A percentile compares a stretch with the other conserved stretches of the same genome.
Evolutionary conservation across 1,140 invertebrate genomes (phyloP).

Genomic region (Heterodera schachtii): DNA sequence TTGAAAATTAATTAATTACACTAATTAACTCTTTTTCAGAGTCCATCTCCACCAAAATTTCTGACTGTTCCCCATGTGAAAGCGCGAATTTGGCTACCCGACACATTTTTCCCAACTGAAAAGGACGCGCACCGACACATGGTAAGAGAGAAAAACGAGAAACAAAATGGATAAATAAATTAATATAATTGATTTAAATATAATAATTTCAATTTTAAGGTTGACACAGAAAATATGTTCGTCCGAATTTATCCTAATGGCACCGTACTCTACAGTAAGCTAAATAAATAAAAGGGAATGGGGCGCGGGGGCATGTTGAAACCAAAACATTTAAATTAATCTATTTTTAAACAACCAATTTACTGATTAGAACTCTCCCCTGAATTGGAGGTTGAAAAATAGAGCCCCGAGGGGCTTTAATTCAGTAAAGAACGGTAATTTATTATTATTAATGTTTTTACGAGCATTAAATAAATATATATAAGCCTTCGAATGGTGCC

Average conservation of each 20-base stretch:
- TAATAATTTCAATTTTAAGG: conserved; percentile 11
- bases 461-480: too few relatives aligned
- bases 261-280: conserved; percentile 42
- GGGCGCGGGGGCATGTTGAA: too few relatives aligned
- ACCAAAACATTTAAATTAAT: too few relatives aligned
- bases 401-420: too few relatives aligned
- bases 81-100: conserved; percentile 87
- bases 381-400: too few relatives aligned
- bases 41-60: conserved; percentile 42
- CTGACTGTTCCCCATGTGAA: conserved; percentile 87
- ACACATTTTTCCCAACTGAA: conserved; percentile 82
- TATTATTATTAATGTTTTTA: background rate
- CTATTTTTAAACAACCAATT: too few relatives aligned
- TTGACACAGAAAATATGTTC: conserved; percentile 57
- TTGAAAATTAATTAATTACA: background rate
- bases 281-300: background rate
- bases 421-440: too few relatives aligned
- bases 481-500: too few relatives aligned
- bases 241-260: conserved; percentile 46
- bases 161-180: background rate
- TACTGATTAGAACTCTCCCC: too few relatives aligned
- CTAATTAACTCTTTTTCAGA: background rate
- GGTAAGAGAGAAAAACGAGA: background rate
- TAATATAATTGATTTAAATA: background rate
- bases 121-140: conserved; percentile 52